A percentile compares a stretch with the other conserved stretches of the same genome.
Conservation (phyloP, 2,888 invertebrate species). For the Chloromyia formosa region DNA sequence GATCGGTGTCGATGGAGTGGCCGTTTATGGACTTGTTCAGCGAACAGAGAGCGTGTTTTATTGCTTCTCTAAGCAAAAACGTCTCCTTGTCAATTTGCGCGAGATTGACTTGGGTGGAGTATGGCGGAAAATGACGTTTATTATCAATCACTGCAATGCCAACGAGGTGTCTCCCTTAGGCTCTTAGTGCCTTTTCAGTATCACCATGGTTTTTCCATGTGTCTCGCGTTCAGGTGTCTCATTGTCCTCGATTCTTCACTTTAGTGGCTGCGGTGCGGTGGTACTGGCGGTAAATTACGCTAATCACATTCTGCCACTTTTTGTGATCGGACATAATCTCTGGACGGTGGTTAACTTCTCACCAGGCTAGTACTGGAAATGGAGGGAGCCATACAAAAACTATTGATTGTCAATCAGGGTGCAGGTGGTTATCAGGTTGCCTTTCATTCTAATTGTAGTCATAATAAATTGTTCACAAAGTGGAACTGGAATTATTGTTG, state of each 20-base stretch:
- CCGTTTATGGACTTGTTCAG: no score
- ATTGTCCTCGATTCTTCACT: background rate
- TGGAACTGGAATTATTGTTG: background rate
- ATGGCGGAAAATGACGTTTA: slow-evolving; percentile 36
- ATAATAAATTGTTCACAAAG: background rate
- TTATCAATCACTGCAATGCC: slow-evolving; percentile 11
- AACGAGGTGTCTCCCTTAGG: background rate
- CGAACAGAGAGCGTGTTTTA: slow-evolving; percentile 21
- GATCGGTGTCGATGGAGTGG: no score
- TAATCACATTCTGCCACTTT: slow-evolving; percentile 34
- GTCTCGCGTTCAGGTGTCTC: background rate
- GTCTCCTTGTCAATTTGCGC: slow-evolving; percentile 45
- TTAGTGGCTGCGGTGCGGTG: background rate
- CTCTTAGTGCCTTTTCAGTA: background rate
- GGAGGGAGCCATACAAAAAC: slow-evolving; percentile 9
- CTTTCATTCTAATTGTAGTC: slow-evolving; percentile 8
- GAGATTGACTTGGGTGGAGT: slow-evolving; percentile 46
- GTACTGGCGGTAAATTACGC: slow-evolving; percentile 14
- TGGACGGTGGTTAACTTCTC: background rate
- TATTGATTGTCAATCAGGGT: slow-evolving; percentile 26
- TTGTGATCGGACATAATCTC: slow-evolving; percentile 7
- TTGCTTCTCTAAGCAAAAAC: slow-evolving; percentile 21
- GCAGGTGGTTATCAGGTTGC: slow-evolving; percentile 10
- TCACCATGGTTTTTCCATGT: background rate
- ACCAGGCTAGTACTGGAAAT: background rate